phyloP scores from a whole-genome alignment of 2,888 invertebrate genomes.

The Cosmia trapezina region DNA sequence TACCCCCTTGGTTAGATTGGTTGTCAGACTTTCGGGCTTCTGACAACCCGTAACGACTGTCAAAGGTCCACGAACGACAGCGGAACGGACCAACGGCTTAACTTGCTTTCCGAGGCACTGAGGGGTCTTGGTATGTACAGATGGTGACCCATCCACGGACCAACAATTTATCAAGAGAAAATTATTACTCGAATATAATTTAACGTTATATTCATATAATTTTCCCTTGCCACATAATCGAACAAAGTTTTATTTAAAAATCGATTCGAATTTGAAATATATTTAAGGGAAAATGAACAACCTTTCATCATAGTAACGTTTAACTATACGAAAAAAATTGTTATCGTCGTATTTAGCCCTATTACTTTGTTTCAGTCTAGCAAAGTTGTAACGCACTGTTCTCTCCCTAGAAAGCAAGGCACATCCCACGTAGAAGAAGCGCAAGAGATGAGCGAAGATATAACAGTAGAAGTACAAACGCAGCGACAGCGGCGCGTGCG shows the following conservation, averaged over 20 bases:
- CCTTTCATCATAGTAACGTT: background rate
- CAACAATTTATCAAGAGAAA: background rate
- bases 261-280: background rate
- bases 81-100: no score
- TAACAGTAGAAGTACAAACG: conserved; percentile 56
- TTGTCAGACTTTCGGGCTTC: no score
- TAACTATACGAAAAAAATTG: background rate
- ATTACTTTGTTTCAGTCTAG: background rate
- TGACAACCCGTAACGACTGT: no score
- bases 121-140: no score
- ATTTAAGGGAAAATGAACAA: background rate
- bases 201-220: background rate
- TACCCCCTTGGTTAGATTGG: no score
- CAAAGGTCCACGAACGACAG: no score
- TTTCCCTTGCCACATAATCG: background rate
- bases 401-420: conserved; percentile 80
- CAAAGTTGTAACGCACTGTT: background rate
- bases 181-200: background rate
- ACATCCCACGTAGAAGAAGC: conserved; percentile 82
- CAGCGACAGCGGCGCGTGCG: conserved; percentile 66
- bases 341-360: background rate
- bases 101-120: no score
- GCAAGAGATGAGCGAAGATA: conserved; percentile 81
- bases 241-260: background rate
- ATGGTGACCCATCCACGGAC: no score